phyloP scores from a whole-genome alignment of 1,140 invertebrate species.

The Drosophila nigrodunni region DNA sequence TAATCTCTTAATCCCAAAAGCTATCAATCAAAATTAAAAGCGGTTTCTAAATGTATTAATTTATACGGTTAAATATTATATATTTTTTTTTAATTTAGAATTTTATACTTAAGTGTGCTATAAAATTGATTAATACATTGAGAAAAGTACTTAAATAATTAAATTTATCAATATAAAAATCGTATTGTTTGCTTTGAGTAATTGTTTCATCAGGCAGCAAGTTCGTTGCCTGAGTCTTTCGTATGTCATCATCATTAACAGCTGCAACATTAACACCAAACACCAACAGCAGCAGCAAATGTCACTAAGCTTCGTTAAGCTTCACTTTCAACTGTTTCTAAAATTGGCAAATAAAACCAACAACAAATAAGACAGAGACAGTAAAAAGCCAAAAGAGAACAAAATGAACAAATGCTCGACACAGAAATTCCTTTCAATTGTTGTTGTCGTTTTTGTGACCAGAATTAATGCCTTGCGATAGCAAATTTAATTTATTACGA shows the following conservation, averaged over 20 bases:
- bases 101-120: no score
- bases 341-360: constrained; percentile 17
- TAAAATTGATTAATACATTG: not conserved
- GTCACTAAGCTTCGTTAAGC: constrained; percentile 49
- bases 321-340: constrained; percentile 57
- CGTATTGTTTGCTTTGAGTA: not conserved
- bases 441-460: constrained; percentile 48
- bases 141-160: constrained; percentile 2
- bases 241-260: constrained; percentile 61
- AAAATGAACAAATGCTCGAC: constrained; percentile 43
- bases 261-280: constrained; percentile 38
- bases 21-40: no score
- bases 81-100: no score
- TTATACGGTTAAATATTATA: no score
- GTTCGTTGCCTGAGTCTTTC: constrained; percentile 68
- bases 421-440: constrained; percentile 66
- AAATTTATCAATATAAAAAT: not conserved
- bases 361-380: constrained; percentile 1
- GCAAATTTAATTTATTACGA: constrained; percentile 83
- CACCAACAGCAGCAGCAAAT: constrained; percentile 25
- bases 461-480: constrained; percentile 82
- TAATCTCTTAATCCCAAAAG: not conserved
- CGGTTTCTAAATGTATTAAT: no score
- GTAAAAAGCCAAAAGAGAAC: constrained; percentile 27
- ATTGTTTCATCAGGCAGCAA: not conserved